Conservation (phyloP, 2,888 invertebrate genomes). For the Pseudococcus jackbeardsleyi region DNA sequence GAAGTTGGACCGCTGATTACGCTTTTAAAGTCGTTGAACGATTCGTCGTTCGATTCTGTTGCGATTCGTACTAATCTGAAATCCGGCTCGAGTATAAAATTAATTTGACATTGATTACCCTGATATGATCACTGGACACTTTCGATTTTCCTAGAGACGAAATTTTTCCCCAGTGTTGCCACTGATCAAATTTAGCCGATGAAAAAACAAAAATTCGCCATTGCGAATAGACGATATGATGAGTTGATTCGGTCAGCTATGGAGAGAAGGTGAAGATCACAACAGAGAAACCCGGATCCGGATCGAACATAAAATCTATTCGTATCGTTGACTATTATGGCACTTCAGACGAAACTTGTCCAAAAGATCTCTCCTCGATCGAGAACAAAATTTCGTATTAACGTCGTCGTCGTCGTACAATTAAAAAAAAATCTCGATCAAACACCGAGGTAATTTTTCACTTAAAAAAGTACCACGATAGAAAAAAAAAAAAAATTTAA, state of each 20-base stretch:
- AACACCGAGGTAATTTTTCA: background rate
- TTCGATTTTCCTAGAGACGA: background rate
- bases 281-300: background rate
- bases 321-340: constrained; percentile 27
- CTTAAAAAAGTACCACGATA: background rate
- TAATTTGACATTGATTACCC: constrained; percentile 43
- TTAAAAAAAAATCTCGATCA: background rate
- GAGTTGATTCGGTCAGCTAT: background rate
- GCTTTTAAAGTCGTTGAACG: background rate
- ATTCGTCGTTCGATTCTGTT: constrained; percentile 3
- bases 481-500: background rate
- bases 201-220: background rate
- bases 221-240: background rate
- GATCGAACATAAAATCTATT: constrained; percentile 11
- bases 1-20: constrained; percentile 46
- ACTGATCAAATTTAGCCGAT: background rate
- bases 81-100: background rate
- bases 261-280: background rate
- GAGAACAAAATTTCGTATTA: constrained; percentile 5
- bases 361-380: background rate
- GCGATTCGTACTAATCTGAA: background rate
- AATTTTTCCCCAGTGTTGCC: background rate
- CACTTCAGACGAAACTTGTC: constrained; percentile 14
- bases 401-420: background rate
- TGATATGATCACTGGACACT: constrained; percentile 31